Conservation (phyloP, 2,888 invertebrate genomes). For the Tridacna gigas region DNA sequence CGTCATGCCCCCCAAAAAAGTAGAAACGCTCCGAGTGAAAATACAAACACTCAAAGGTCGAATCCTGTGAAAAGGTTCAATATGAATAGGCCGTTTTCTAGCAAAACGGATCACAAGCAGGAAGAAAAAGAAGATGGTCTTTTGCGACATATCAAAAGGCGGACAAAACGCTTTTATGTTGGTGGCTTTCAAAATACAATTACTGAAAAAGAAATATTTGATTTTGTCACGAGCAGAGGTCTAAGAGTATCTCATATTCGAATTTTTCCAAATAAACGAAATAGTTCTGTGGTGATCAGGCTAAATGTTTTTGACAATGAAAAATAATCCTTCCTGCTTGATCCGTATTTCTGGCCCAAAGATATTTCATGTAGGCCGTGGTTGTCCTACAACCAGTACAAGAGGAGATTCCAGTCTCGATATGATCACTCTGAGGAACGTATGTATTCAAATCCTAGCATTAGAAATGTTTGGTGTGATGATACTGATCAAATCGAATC, state of each 20-base stretch:
- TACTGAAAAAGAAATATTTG: neutral
- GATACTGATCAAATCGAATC: neutral
- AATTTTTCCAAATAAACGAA: neutral
- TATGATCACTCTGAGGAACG: neutral
- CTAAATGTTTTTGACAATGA: conserved; percentile 13
- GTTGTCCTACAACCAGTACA: neutral
- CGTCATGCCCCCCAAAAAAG: neutral
- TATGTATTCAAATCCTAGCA: too few relatives aligned
- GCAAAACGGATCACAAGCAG: too few relatives aligned
- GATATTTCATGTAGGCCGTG: neutral
- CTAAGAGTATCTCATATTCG: neutral
- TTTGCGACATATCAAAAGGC: neutral
- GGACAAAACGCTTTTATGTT: neutral
- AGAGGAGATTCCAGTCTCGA: neutral
- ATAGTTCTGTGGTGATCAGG: neutral
- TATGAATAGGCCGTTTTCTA: too few relatives aligned
- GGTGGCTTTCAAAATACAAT: neutral
- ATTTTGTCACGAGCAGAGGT: neutral
- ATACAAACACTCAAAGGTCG: too few relatives aligned
- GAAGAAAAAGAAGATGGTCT: neutral
- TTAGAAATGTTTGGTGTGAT: neutral
- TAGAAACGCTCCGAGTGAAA: too few relatives aligned
- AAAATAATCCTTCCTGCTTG: neutral
- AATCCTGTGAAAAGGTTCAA: too few relatives aligned
- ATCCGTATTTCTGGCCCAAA: neutral